phyloP scores from a whole-genome alignment of 2,113 vertebrate species.

The Ictidomys tridecemlineatus region DNA sequence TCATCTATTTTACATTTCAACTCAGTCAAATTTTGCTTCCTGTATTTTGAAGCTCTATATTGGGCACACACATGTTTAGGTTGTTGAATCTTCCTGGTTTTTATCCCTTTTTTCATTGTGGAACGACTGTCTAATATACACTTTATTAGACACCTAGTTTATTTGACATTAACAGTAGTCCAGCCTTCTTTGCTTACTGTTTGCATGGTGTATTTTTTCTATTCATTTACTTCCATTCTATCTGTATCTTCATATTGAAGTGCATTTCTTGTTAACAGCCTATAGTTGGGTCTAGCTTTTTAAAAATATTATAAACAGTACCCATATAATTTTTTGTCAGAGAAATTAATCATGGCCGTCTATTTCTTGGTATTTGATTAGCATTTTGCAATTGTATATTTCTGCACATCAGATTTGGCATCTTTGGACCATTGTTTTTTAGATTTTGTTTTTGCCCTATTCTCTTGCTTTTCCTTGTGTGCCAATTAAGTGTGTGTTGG shows the following conservation, averaged over 20 bases:
- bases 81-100: not conserved
- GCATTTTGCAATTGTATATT: not conserved
- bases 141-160: not conserved
- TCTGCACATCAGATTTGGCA: not conserved
- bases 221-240: not conserved
- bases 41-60: not conserved
- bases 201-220: not conserved
- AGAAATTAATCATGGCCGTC: too few relatives aligned
- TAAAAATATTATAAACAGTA: too few relatives aligned
- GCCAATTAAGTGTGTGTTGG: not conserved
- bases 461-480: not conserved
- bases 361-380: not conserved
- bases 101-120: not conserved
- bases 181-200: not conserved
- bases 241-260: not conserved
- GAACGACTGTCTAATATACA: not conserved
- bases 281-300: not conserved
- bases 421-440: not conserved
- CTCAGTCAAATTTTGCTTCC: not conserved
- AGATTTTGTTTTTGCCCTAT: not conserved
- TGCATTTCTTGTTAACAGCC: not conserved
- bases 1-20: not conserved
- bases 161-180: not conserved
- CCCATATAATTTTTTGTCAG: too few relatives aligned
- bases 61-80: not conserved